Base-by-base conservation (phyloP, 2,113 vertebrate species). In the Urocitellus parryii region DNA sequence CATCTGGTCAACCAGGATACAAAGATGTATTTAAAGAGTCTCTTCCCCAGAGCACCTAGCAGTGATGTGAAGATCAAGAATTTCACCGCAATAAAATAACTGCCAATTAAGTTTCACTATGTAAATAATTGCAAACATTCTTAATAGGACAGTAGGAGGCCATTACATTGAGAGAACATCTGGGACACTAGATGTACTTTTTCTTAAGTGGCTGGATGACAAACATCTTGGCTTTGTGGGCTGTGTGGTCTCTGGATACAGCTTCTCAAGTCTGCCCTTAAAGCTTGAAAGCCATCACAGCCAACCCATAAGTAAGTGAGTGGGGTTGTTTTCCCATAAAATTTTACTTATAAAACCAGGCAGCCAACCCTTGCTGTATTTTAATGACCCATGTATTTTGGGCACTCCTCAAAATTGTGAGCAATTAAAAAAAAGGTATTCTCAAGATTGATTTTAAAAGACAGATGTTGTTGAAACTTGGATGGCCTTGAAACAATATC, bases 321-420 rank as follows among this genome's bases (percentile, higher is more conserved):
- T 2, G 1, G 37, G 53, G 11, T 18, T 39, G 0, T 68, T 8
- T 76, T 88, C 42, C n/a, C 70, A 67, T 84, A 74, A 61, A 72
- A 94, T 25, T 85, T 91, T 90, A 93, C 79, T 96, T 85, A n/a
- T 4, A 85, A 86, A 81, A 77, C 14, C 17, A 85, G 45, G 53
- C 32, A 34, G 37, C 25, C 65, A 72, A 37, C 5, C 25, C 29
- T 79, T 58, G 27, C 7, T 84, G 10, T 68, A 34, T 58, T 79
- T 81, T 86, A 8, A 83, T 1, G 16, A 70, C 4, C 8, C 27
- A 42, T 22, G 51, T 53, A 53, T 53, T 53, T 2, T 48, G 67
- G 18, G 94, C 16, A 88, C 48, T 63, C 29, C 29, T 90, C 18
- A 42, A 76, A 74, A 87, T 61, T 86, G 18, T 73, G n/a, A 93